phyloP scores from a whole-genome alignment of 2,113 vertebrate genomes.

The Sebastes fasciatus region DNA sequence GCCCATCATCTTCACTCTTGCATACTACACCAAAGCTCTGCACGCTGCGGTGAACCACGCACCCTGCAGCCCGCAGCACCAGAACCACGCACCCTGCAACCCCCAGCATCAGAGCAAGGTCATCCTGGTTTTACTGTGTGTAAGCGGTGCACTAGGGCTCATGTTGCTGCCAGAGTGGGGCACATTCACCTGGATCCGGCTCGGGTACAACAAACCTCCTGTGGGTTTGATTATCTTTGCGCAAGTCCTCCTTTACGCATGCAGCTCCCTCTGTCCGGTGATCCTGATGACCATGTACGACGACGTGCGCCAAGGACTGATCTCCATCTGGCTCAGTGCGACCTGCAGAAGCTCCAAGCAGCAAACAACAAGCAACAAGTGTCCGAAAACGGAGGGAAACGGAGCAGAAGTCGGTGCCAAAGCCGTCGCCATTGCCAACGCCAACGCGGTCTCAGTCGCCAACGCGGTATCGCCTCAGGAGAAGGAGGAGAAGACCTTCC shows the following conservation, averaged over 20 bases:
- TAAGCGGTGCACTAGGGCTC: slow-evolving; percentile 80
- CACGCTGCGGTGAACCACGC: slow-evolving; percentile 71
- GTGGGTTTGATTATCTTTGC: slow-evolving; percentile 74
- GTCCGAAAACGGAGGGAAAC: slow-evolving; percentile 63
- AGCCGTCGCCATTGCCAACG: slow-evolving; percentile 59
- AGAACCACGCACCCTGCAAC: slow-evolving; percentile 65
- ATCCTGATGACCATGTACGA: slow-evolving; percentile 81
- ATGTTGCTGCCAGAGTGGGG: slow-evolving; percentile 86
- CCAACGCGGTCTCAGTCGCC: slow-evolving; percentile 60
- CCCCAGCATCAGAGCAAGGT: slow-evolving; percentile 71
- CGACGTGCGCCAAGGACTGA: slow-evolving; percentile 81
- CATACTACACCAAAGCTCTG: slow-evolving; percentile 80
- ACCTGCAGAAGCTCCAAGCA: slow-evolving; percentile 69
- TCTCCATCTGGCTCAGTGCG: slow-evolving; percentile 57
- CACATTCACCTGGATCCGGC: slow-evolving; percentile 82
- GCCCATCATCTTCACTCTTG: slow-evolving; percentile 78
- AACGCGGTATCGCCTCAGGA: slow-evolving; percentile 38
- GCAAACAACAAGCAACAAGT: slow-evolving; percentile 7
- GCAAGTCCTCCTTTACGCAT: slow-evolving; percentile 82
- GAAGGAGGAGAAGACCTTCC: slow-evolving; percentile 72
- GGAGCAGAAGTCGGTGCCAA: slow-evolving; percentile 70
- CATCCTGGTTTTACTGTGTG: slow-evolving; percentile 77
- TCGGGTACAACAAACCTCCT: slow-evolving; percentile 75
- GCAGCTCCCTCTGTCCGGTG: slow-evolving; percentile 79
- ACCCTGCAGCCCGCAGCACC: slow-evolving; percentile 51